Evolutionary conservation across 2,888 invertebrate genomes (phyloP), one percentile per base, ranked within the genome.

Genomic region (Scaptomyza tumidula): DNA sequence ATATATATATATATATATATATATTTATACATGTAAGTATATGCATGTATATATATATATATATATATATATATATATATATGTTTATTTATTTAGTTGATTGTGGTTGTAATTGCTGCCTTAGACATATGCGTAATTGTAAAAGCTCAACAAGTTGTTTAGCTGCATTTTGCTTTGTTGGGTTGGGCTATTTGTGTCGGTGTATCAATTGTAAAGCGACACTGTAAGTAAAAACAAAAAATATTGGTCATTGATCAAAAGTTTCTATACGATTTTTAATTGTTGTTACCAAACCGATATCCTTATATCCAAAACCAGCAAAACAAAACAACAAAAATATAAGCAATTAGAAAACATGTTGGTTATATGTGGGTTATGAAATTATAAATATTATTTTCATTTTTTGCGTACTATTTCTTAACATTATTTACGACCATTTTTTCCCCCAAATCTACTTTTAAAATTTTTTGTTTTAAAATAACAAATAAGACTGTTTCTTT

Each of bases 181-280:
- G 24, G 24, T 52, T 41, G 16, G 16, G 39, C 16, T 48, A 27
- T 55, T 52, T 59, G 39, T 63, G 19, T 45, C 48, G 60, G 41
- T 65, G 56, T 72, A 69, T 88, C 88, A 89, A 89, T 90, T 74
- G 75, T 85, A 85, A 74, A 90, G 61, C 72, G 86, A 83, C 75
- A 85, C 88, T 89, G 88, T 48, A 88, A 88, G 64, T 41, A 84
- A 87, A 55, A 79, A 86, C 63, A 75, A 73, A 67, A 74, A 39
- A 14, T 13, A 49, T 53, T 67, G 35, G 65, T 76, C 52, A 64
- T 44, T 66, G 50, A 48, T 60, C 50, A 57, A 71, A 46, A 54
- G 39, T 41, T 57, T 53, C n/a, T 68, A 39, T 1, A 14, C 44
- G 35, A 41, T 45, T 24, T 11, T 35, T 44, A 44, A 31, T 45